These are phyloP conservation scores for Drosophila tropicalis DNA, from an alignment of 1,140 invertebrate species.

Conservation along the genomic window DNA sequence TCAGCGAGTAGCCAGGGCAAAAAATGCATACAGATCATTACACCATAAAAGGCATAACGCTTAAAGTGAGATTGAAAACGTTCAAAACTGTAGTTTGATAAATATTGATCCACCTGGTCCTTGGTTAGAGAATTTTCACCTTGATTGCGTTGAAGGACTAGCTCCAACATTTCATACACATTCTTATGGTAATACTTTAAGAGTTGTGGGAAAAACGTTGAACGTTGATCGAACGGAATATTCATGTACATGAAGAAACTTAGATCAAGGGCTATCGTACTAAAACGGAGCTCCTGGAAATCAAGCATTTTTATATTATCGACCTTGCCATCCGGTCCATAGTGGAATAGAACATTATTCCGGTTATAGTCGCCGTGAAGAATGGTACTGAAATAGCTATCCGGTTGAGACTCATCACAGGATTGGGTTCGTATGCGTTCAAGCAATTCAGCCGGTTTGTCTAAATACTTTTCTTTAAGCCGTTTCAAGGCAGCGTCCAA, in stretches of 20 bases:
- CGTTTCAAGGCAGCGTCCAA: constrained; percentile 46
- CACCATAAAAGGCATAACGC: constrained; percentile 75
- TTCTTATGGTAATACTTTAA: constrained; percentile 43
- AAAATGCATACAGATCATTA: constrained; percentile 74
- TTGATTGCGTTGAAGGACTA: constrained; percentile 60
- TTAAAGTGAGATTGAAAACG: constrained; percentile 68
- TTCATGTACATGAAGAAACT: constrained; percentile 81
- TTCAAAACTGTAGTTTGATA: constrained; percentile 60
- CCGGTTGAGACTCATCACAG: constrained; percentile 35
- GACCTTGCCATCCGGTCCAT: constrained; percentile 37
- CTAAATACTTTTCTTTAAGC: constrained; percentile 54
- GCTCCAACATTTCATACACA: constrained; percentile 60
- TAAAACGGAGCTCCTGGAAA: constrained; percentile 77
- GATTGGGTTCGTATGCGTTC: constrained; percentile 56
- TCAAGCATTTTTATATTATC: constrained; percentile 74
- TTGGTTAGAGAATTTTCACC: constrained; percentile 29
- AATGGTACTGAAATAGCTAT: constrained; percentile 65
- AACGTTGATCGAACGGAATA: constrained; percentile 39
- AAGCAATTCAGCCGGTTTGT: constrained; percentile 52
- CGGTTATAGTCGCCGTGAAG: constrained; percentile 80
- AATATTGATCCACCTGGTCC: constrained; percentile 40
- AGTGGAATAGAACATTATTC: constrained; percentile 77
- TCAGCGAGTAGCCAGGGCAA: constrained; percentile 71
- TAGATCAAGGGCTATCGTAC: constrained; percentile 67
- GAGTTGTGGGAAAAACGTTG: constrained; percentile 31